These are phyloP conservation scores for Andinoacara biseriatus DNA, from an alignment of 2,113 vertebrate species.

Conservation along the genomic window DNA sequence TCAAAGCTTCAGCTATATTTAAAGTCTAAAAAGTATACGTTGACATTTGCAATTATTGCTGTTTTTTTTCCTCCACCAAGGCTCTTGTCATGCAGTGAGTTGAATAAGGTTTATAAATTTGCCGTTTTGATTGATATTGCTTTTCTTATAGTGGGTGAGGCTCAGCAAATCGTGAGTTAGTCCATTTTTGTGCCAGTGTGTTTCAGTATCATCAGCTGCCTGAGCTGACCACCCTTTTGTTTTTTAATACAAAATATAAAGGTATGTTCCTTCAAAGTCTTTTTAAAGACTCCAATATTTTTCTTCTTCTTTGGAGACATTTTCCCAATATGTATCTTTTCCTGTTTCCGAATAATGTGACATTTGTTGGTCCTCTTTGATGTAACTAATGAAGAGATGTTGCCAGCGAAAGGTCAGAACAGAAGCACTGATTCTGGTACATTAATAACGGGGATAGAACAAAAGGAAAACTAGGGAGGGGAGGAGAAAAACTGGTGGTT, in stretches of 20 bases:
- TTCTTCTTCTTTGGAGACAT: not conserved
- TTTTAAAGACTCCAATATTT: not conserved
- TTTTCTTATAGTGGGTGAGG: no score
- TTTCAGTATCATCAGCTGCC: not conserved
- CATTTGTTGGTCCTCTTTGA: not conserved
- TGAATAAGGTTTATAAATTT: not conserved
- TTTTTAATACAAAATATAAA: not conserved
- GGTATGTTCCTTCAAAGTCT: not conserved
- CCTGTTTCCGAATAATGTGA: not conserved
- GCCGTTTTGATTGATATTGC: not conserved
- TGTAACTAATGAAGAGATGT: conserved; percentile 28
- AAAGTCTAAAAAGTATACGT: not conserved
- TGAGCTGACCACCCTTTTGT: not conserved
- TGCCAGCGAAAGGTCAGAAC: not conserved
- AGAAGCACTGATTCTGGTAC: conserved; percentile 15
- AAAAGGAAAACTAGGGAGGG: not conserved
- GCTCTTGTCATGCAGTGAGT: not conserved
- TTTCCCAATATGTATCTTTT: not conserved
- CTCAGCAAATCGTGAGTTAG: not conserved
- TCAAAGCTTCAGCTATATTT: conserved; percentile 14
- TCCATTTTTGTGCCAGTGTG: conserved; percentile 7
- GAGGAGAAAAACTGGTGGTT: conserved; percentile 9
- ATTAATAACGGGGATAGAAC: conserved; percentile 4
- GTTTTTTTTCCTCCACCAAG: not conserved
- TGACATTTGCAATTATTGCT: conserved; percentile 26